phyloP scores from a whole-genome alignment of 2,113 vertebrate genomes.

The Notarius lentiginosus region DNA sequence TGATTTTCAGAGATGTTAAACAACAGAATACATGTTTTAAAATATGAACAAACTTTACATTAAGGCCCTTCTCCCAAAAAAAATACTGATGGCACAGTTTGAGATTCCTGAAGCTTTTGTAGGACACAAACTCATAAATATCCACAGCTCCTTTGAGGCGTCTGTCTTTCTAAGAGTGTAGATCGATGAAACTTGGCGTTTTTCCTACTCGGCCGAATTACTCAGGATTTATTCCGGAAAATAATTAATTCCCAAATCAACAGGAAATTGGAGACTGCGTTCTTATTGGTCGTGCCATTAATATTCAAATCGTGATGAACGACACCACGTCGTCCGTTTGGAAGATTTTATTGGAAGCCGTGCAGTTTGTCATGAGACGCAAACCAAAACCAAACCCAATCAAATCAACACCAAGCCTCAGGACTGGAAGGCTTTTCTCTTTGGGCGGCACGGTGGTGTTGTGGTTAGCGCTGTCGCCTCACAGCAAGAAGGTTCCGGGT shows the following conservation, averaged over 20 bases:
- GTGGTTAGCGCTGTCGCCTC: too few species aligned
- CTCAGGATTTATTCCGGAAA: background rate
- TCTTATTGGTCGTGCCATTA: background rate
- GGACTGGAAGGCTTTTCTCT: too few species aligned
- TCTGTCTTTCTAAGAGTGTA: background rate
- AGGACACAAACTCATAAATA: background rate
- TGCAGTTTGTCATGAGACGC: background rate
- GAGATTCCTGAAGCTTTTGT: background rate
- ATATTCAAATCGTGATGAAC: background rate
- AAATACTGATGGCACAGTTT: background rate
- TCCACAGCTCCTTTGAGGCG: background rate
- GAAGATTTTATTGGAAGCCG: background rate
- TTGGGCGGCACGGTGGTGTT: too few species aligned
- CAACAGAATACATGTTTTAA: background rate
- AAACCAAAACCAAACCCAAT: too few species aligned
- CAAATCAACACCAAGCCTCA: background rate
- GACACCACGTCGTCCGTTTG: background rate
- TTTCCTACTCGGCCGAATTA: background rate
- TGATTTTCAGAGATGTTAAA: background rate
- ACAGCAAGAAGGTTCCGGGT: too few species aligned
- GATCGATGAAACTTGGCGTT: background rate
- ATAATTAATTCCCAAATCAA: background rate
- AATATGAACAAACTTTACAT: background rate
- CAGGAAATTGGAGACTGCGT: background rate
- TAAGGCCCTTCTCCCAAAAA: background rate